Evolutionary conservation across 2,797 vertebrate genomes (phyloP), one percentile per base, ranked within the genome.

Genomic region (Taenioides sp.): DNA sequence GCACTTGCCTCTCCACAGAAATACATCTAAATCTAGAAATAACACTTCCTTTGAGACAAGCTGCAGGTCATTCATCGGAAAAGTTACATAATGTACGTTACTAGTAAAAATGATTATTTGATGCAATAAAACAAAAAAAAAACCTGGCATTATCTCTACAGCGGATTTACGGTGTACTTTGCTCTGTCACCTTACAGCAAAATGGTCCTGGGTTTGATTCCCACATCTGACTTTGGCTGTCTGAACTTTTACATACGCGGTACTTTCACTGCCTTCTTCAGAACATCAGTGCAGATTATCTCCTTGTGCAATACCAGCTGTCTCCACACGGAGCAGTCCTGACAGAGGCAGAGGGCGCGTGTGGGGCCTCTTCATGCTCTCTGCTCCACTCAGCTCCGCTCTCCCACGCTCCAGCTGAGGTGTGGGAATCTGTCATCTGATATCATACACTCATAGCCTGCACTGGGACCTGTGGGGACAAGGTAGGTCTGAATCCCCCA

Each of bases 351-450:
- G 75, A 9, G 78, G 83, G 73, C 87, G 81, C 76, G 70, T 81
- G 86, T 79, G 72, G 81, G 76, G 74, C 69, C 54, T 61, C 61
- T 78, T 75, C 23, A 1, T 50, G 59, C 65, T 2, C 49, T 59
- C 31, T 10, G 60, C 28, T 20, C 17, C 60, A 37, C 60, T 62
- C 82, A 73, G 49, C 34, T 63, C 65, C 22, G 47, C 72, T 72
- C 80, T 70, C 75, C 71, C 67, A 80, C 60, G 81, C 79, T 74
- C 80, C 78, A 84, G 77, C 82, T 78, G 70, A 74, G 86, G 81
- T 86, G 85, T 87, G 87, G 88, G 90, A 90, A 90, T 84, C 86
- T 82, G 87, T 86, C 84, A 89, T 82, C 52, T 47, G 75, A 89
- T 91, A 80, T 82, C 72, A 66, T 84, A 77, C 78, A 65, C 73